Conservation (phyloP, 2,797 vertebrate genomes). For the Oceanodroma leucorhoa region DNA sequence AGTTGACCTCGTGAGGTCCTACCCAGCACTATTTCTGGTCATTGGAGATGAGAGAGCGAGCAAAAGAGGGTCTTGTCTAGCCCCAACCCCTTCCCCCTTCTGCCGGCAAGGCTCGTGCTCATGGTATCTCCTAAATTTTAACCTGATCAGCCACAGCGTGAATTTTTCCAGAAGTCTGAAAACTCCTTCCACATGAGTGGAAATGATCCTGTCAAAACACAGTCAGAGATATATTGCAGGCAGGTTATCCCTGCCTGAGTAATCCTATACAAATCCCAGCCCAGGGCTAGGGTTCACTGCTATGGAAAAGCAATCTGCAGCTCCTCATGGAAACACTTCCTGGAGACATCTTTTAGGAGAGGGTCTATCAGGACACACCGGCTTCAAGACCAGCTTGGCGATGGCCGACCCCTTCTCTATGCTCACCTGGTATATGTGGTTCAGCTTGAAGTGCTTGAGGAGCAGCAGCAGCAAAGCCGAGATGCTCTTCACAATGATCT, state of each 20-base stretch:
- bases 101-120: fast-evolving
- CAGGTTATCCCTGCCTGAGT: not conserved
- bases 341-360: not conserved
- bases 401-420: fast-evolving
- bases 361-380: fast-evolving
- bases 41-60: not conserved
- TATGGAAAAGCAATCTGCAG: fast-evolving
- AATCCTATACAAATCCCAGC: not conserved
- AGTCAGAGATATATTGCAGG: not conserved
- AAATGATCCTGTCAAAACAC: not conserved
- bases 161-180: not conserved
- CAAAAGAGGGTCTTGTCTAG: not conserved
- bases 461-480: constrained; percentile 91
- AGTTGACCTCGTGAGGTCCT: not conserved
- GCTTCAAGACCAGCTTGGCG: not conserved
- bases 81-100: not conserved
- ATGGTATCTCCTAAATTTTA: not conserved
- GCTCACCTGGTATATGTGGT: constrained; percentile 93
- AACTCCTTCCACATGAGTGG: not conserved
- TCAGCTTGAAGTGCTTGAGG: constrained; percentile 95
- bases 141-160: not conserved
- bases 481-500: constrained; percentile 96
- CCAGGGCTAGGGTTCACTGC: not conserved
- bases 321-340: not conserved
- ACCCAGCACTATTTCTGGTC: not conserved